Evolutionary conservation across 2,888 invertebrate species (phyloP), one percentile per base, ranked within the genome.

Genomic region (Gerris lacustris): DNA sequence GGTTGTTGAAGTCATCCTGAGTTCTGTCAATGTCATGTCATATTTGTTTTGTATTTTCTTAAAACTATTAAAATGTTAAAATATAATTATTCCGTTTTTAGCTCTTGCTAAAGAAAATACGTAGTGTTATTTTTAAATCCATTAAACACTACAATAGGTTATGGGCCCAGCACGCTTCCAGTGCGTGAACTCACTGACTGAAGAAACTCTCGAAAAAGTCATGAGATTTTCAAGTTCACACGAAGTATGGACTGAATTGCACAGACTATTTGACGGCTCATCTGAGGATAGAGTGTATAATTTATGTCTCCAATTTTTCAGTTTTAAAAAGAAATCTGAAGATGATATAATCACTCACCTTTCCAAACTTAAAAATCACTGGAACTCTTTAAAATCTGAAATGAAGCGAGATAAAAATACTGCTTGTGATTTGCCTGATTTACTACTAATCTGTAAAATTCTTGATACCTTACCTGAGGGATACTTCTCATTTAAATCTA

Each of bases 201-300:
- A 74, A 69, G 72, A 72, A 44, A 74, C 75, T 45, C 69, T 75
- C 18, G 62, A 71, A 66, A 75, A 75, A 63, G 72, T 75, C 17
- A 73, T 75, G 72, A 72, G 75, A 62, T 69, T 75, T 66, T 47
- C 68, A 55, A 71, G 71, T 6, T 70, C 73, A 11, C 63, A 69
- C n/a, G 74, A 75, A 68, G 73, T 75, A 9, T 74, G 73, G 74
- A 31, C 69, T 31, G 75, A 75, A 66, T 62, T 75, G 18, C 70
- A 74, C 55, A 72, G 73, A n/a, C n/a, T n/a, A n/a, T n/a, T n/a
- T n/a, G n/a, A 74, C 47, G 73, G 73, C 17, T 69, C 67, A 43
- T 64, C 70, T 63, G 72, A 75, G 69, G 73, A 73, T 45, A 75
- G 74, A 67, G 68, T 71, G 6, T 74, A 74, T 62, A 70, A 75